Evolutionary conservation across 2,888 invertebrate genomes (phyloP).

Genomic region (Ethmia dodecea): DNA sequence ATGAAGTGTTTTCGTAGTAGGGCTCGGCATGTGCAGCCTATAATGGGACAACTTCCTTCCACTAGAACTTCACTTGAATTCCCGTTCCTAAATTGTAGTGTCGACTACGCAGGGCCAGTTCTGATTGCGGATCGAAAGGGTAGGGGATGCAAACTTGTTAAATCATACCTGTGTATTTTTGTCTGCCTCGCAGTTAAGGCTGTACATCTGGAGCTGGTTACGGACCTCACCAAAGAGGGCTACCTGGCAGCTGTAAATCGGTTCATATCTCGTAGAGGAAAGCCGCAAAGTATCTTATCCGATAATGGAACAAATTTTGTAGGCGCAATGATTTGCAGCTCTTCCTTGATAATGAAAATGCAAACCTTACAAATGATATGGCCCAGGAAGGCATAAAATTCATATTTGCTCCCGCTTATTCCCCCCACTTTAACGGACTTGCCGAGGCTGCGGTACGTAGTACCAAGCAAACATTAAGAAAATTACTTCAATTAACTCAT

Average conservation of each 20-base stretch:
- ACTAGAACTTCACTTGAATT: slow-evolving; percentile 11
- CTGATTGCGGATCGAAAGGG: slow-evolving; percentile 8
- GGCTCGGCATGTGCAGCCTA: slow-evolving; percentile 8
- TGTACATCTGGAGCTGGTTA: not conserved
- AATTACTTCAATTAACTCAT: too few species aligned
- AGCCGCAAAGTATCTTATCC: slow-evolving; percentile 5
- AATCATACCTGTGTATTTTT: slow-evolving; percentile 18
- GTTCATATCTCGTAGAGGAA: slow-evolving; percentile 11
- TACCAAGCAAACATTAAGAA: too few species aligned
- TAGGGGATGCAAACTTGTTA: slow-evolving; percentile 16
- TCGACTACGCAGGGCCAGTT: slow-evolving; percentile 21
- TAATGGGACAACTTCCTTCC: slow-evolving; percentile 16
- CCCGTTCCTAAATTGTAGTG: slow-evolving; percentile 14
- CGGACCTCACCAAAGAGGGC: not conserved
- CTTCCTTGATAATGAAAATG: too few species aligned
- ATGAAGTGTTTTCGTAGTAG: slow-evolving; percentile 12
- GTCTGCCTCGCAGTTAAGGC: not conserved
- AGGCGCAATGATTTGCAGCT: too few species aligned
- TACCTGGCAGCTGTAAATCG: not conserved
- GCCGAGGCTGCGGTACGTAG: too few species aligned
- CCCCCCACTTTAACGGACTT: too few species aligned
- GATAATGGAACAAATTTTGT: slow-evolving; percentile 6
- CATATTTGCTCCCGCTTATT: too few species aligned
- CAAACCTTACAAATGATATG: too few species aligned
- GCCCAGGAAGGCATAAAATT: too few species aligned